These are phyloP conservation scores for Acanthis flammea DNA, from an alignment of 2,797 vertebrate species.

Conservation along the genomic window DNA sequence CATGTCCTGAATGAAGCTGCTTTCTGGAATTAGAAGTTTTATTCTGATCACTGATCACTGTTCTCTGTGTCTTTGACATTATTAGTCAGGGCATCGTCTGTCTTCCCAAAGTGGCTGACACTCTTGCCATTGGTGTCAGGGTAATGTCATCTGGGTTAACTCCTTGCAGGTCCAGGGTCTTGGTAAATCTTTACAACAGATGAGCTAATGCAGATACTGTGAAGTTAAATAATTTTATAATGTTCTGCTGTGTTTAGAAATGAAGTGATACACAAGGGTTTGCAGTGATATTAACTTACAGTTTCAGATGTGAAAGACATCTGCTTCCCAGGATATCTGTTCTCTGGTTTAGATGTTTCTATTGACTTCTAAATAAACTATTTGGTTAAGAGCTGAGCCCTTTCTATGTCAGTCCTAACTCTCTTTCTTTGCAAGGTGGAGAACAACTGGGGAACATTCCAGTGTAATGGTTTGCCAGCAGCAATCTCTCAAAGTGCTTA, in stretches of 20 bases:
- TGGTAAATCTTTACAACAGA: neutral
- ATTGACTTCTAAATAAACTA: neutral
- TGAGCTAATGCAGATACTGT: neutral
- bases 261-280: neutral
- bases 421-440: neutral
- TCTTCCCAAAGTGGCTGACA: neutral
- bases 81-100: fast-evolving
- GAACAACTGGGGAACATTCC: neutral
- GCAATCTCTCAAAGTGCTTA: neutral
- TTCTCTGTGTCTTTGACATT: neutral
- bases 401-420: neutral
- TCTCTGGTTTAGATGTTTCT: neutral
- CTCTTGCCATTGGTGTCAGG: neutral
- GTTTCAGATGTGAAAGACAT: neutral
- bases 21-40: neutral
- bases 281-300: neutral
- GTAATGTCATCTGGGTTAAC: neutral
- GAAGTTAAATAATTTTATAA: neutral
- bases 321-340: neutral
- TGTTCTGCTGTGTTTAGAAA: neutral
- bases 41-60: neutral
- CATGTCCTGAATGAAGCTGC: neutral
- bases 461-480: neutral
- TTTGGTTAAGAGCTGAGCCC: neutral
- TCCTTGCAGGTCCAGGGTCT: neutral